These are phyloP conservation scores for Athalia cordata DNA, from an alignment of 2,888 invertebrate species.

Conservation along the genomic window DNA sequence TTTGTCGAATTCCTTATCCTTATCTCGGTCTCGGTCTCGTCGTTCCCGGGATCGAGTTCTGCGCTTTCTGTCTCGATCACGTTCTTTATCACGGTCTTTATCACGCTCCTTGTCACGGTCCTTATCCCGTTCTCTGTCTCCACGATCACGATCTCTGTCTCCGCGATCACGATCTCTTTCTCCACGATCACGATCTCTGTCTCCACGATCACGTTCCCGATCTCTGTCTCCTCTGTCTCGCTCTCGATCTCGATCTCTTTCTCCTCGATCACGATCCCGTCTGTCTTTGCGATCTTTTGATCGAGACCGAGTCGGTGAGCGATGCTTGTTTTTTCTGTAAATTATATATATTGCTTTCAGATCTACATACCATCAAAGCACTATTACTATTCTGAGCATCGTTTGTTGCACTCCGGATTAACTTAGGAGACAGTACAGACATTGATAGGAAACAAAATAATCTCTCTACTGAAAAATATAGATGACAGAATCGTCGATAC, in stretches of 20 bases:
- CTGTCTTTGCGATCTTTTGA: slow-evolving; percentile 76
- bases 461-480: not conserved
- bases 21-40: slow-evolving; percentile 62
- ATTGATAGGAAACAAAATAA: not conserved
- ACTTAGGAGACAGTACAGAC: not conserved
- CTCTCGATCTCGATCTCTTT: slow-evolving; percentile 53
- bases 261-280: slow-evolving; percentile 57
- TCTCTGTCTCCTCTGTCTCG: slow-evolving; percentile 45
- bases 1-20: slow-evolving; percentile 66
- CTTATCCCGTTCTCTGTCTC: slow-evolving; percentile 54
- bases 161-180: slow-evolving; percentile 55
- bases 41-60: slow-evolving; percentile 46
- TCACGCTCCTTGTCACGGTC: slow-evolving; percentile 60
- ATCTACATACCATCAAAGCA: not conserved
- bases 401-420: not conserved
- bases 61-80: slow-evolving; percentile 54
- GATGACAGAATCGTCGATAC: not conserved
- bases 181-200: slow-evolving; percentile 67
- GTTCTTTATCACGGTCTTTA: slow-evolving; percentile 67
- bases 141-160: slow-evolving; percentile 58
- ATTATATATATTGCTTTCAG: slow-evolving; percentile 27
- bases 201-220: slow-evolving; percentile 61
- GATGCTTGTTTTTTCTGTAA: slow-evolving; percentile 73
- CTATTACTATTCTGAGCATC: slow-evolving; percentile 1
- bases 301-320: slow-evolving; percentile 72